Conservation (phyloP, 2,888 invertebrate species). For the Drepanosiphum platanoidis region DNA sequence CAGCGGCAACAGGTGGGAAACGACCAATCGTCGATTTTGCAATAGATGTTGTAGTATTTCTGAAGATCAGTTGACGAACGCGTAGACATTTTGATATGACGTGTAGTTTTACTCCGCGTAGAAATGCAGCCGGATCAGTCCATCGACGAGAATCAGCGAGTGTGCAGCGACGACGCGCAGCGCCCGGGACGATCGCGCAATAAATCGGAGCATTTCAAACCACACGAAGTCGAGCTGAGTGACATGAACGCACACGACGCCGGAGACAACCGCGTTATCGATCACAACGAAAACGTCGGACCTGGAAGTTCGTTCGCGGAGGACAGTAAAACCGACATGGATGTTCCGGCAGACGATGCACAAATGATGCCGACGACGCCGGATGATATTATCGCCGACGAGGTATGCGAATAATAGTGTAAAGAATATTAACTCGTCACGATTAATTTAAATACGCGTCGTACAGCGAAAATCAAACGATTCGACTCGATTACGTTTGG, state of each 20-base stretch:
- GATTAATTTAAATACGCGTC: background rate
- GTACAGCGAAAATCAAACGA: background rate
- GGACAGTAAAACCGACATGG: background rate
- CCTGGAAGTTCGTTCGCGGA: background rate
- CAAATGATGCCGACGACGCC: background rate
- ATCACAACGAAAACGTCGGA: background rate
- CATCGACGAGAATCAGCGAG: background rate
- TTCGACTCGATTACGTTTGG: background rate
- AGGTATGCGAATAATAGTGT: background rate
- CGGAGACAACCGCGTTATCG: background rate
- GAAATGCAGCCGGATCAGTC: too few relatives aligned
- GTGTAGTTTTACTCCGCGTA: too few relatives aligned
- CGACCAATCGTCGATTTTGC: background rate
- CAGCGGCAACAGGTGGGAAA: conserved; percentile 16
- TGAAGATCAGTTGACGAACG: background rate
- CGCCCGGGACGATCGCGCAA: background rate
- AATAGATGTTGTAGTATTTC: background rate
- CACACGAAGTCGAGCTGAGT: background rate
- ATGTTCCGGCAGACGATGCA: background rate
- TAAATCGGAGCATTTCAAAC: background rate
- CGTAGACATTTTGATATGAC: background rate
- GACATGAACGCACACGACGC: background rate
- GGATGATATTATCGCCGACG: background rate
- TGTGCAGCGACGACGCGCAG: background rate
- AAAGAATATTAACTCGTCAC: background rate